Conservation (phyloP, 2,113 vertebrate genomes). For the Catharus minimus region DNA sequence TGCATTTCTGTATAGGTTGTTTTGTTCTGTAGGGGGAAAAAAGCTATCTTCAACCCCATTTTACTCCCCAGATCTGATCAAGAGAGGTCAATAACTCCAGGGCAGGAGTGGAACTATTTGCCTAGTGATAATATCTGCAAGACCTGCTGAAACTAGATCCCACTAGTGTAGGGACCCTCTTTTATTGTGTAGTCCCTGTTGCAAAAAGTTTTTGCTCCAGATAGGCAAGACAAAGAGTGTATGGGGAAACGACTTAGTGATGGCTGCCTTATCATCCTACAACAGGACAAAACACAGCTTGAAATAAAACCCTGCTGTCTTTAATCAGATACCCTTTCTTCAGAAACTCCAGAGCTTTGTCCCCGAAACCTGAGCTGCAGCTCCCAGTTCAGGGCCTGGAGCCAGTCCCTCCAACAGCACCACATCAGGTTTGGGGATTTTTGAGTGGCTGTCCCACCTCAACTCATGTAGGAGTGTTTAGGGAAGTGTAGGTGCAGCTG, state of each 20-base stretch:
- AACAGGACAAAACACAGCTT: background rate
- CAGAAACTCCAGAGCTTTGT: background rate
- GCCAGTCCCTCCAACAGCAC: background rate
- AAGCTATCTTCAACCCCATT: background rate
- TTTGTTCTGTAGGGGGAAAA: background rate
- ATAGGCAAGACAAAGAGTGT: constrained; percentile 7
- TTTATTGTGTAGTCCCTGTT: background rate
- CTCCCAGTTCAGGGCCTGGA: accelerated
- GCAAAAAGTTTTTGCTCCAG: background rate
- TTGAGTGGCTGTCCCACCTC: background rate
- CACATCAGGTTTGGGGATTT: accelerated
- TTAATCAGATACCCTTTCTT: background rate
- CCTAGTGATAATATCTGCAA: constrained; percentile 36
- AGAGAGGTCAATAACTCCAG: constrained; percentile 34
- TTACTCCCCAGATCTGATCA: constrained; percentile 33
- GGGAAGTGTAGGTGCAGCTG: background rate
- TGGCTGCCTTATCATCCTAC: background rate
- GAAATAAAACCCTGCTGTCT: constrained; percentile 4
- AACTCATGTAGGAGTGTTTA: background rate
- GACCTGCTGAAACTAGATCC: constrained; percentile 39
- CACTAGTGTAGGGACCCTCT: background rate
- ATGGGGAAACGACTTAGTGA: background rate
- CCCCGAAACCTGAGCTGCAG: background rate
- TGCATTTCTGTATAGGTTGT: constrained; percentile 46
- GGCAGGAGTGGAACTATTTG: constrained; percentile 44